These are phyloP conservation scores for Acanthoscelides obtectus DNA, from an alignment of 2,888 invertebrate genomes.

Conservation along the genomic window DNA sequence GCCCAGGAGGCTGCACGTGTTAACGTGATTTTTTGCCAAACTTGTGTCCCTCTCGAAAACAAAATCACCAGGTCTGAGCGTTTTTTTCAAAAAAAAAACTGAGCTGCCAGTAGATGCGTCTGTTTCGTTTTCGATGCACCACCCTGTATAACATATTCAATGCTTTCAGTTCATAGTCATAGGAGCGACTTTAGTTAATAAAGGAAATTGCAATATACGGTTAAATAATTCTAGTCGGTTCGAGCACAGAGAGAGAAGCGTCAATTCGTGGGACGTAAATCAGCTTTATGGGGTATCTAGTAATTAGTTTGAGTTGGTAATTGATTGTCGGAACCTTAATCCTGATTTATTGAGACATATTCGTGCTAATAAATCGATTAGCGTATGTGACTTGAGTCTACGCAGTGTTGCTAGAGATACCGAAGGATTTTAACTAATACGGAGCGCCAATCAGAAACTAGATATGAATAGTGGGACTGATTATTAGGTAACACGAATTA, in stretches of 20 bases:
- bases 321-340: slow-evolving; percentile 41
- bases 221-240: slow-evolving; percentile 9
- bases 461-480: background rate
- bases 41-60: too few species aligned
- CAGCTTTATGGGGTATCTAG: slow-evolving; percentile 36
- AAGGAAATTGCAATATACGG: background rate
- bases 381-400: background rate
- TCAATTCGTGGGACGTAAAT: slow-evolving; percentile 30
- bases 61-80: too few species aligned
- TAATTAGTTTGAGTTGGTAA: slow-evolving; percentile 42
- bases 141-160: too few species aligned
- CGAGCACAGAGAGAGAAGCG: background rate
- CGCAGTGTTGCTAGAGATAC: background rate
- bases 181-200: background rate
- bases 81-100: too few species aligned
- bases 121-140: too few species aligned
- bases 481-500: background rate
- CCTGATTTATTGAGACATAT: slow-evolving; percentile 34
- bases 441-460: background rate
- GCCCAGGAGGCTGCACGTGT: too few species aligned
- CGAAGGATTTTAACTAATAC: background rate
- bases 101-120: too few species aligned
- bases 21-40: too few species aligned
- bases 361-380: background rate
- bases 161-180: too few species aligned